These are phyloP conservation scores for Drosophila leontia DNA, from an alignment of 1,140 invertebrate genomes.

Conservation along the genomic window DNA sequence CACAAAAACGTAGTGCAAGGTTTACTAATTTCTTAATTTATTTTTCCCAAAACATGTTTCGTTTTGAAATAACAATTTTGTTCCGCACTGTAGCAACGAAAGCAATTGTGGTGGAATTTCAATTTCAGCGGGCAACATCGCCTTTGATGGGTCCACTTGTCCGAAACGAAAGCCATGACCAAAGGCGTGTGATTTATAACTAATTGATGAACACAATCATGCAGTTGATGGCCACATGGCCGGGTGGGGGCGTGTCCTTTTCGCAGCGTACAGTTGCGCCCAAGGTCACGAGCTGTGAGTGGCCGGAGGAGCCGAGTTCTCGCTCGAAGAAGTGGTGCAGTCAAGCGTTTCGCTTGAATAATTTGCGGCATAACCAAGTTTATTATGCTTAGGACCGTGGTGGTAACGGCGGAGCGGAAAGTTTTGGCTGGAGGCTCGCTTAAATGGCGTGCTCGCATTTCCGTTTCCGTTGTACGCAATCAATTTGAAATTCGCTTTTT, in stretches of 20 bases:
- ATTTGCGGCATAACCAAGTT: conserved; percentile 75
- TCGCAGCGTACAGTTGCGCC: conserved; percentile 50
- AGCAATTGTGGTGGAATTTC: conserved; percentile 18
- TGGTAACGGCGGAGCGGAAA: neutral
- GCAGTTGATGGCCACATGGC: conserved; percentile 52
- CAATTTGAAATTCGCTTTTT: conserved; percentile 68
- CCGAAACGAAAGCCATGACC: conserved; percentile 21
- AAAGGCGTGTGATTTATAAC: conserved; percentile 73
- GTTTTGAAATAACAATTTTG: neutral
- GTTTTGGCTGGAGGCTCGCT: conserved; percentile 16
- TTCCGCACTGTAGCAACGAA: conserved; percentile 6
- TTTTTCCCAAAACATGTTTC: neutral
- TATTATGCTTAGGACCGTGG: conserved; percentile 48
- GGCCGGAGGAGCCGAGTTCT: conserved; percentile 15
- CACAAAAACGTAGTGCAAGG: neutral
- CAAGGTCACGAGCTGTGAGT: conserved; percentile 51
- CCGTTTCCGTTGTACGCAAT: conserved; percentile 66
- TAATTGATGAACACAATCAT: conserved; percentile 77
- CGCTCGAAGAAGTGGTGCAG: conserved; percentile 63
- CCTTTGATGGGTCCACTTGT: conserved; percentile 29
- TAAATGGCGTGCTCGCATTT: conserved; percentile 68
- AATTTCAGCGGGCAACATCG: conserved; percentile 18
- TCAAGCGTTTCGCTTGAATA: conserved; percentile 75
- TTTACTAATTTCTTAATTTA: neutral
- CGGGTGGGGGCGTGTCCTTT: conserved; percentile 28